phyloP scores from a whole-genome alignment of 2,797 vertebrate genomes.

The Aulostomus chinensis region DNA sequence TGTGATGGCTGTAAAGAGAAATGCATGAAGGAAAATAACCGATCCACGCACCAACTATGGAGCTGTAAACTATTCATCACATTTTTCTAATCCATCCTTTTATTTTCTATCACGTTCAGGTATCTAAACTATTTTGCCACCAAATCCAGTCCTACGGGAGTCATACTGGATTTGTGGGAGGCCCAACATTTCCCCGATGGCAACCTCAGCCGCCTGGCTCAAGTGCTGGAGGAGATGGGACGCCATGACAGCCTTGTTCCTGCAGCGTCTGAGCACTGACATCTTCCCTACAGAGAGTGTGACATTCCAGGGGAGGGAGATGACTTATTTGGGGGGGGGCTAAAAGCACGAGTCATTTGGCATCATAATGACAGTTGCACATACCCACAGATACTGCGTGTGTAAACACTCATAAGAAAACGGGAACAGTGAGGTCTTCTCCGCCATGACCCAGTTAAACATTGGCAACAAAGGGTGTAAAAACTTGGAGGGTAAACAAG shows the following conservation, averaged over 20 bases:
- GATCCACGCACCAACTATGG: no score
- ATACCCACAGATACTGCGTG: slow-evolving; percentile 26
- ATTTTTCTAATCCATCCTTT: background rate
- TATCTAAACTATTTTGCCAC: slow-evolving; percentile 99
- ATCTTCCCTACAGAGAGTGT: slow-evolving; percentile 30
- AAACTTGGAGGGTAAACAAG: slow-evolving; percentile 70
- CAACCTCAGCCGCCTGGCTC: slow-evolving; percentile 92
- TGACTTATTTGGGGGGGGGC: no score
- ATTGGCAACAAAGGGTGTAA: slow-evolving; percentile 65
- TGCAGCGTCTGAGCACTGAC: slow-evolving; percentile 88
- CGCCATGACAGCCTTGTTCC: slow-evolving; percentile 91
- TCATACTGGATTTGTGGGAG: slow-evolving; percentile 98
- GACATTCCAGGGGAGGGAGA: slow-evolving; percentile 49
- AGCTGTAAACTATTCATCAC: no score
- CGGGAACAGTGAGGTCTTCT: slow-evolving; percentile 57
- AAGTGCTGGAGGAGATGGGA: slow-evolving; percentile 98
- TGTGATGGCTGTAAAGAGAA: no score
- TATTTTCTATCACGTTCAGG: slow-evolving; percentile 66
- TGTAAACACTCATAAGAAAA: slow-evolving; percentile 28
- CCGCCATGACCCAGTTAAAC: slow-evolving; percentile 69
- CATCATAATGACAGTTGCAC: slow-evolving; percentile 44
- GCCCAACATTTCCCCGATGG: slow-evolving; percentile 97
- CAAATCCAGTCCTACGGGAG: slow-evolving; percentile 96
- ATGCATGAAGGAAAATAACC: no score
- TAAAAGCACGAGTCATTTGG: slow-evolving; percentile 30